Percentiles rank a stretch among this genome's conserved stretches.
These are phyloP conservation scores for Platyscapa corneri DNA, from an alignment of 1,140 invertebrate genomes.

Conservation along the genomic window DNA sequence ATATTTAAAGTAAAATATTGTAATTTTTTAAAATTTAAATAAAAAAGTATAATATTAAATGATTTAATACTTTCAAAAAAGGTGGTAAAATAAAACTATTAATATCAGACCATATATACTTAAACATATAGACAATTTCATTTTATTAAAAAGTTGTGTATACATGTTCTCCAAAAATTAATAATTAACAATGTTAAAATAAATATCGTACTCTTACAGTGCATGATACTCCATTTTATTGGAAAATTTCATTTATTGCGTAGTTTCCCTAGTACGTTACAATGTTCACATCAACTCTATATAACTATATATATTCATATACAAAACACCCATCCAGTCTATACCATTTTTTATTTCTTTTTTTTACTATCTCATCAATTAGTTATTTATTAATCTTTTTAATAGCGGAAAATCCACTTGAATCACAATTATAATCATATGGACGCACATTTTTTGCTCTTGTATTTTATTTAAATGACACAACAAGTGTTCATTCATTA, in stretches of 20 bases:
- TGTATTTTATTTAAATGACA: conserved; percentile 9
- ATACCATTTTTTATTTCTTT: conserved; percentile 15
- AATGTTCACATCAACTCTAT: conserved; percentile 51
- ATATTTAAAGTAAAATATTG: background rate
- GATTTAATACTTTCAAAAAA: background rate
- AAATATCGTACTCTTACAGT: conserved; percentile 70
- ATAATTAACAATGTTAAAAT: conserved; percentile 73
- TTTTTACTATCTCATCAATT: background rate
- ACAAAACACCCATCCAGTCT: conserved; percentile 62
- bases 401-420: background rate
- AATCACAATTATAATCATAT: background rate
- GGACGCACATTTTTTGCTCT: background rate
- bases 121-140: conserved; percentile 64
- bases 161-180: conserved; percentile 66
- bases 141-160: conserved; percentile 72
- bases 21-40: background rate
- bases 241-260: conserved; percentile 57
- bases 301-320: conserved; percentile 51
- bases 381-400: background rate
- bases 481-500: conserved; percentile 68
- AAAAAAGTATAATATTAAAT: background rate
- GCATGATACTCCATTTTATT: conserved; percentile 57
- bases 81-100: conserved; percentile 23
- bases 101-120: conserved; percentile 42
- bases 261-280: conserved; percentile 51